Evolutionary conservation across 2,113 vertebrate species (phyloP).

Genomic region (Clarias batrachus): DNA sequence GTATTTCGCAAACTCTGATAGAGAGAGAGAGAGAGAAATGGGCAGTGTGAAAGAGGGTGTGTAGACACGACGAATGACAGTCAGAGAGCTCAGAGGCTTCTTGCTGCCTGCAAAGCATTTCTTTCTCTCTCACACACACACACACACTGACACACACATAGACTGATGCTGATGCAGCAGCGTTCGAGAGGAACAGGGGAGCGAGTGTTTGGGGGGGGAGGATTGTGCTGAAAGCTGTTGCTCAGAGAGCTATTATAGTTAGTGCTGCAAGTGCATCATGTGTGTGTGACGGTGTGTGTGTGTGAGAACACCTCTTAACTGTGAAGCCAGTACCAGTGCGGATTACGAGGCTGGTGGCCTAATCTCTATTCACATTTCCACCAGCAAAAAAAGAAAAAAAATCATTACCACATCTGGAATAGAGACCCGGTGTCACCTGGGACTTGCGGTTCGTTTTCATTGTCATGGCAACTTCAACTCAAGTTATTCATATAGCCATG

Average conservation of each 20-base stretch:
- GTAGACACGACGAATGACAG: slow-evolving; percentile 25
- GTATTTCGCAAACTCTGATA: background rate
- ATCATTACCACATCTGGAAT: background rate
- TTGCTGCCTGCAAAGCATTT: slow-evolving; percentile 26
- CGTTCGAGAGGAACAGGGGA: background rate
- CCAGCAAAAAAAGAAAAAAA: background rate
- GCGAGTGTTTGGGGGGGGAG: background rate
- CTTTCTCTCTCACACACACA: background rate
- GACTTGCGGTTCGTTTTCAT: background rate
- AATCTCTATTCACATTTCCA: background rate
- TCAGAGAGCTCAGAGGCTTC: slow-evolving; percentile 18
- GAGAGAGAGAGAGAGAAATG: background rate
- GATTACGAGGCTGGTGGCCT: background rate
- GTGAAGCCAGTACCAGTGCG: background rate
- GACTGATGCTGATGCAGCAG: slow-evolving; percentile 17
- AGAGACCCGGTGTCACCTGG: background rate
- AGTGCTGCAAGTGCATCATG: background rate
- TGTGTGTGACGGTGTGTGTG: slow-evolving; percentile 11
- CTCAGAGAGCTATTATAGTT: slow-evolving; percentile 4
- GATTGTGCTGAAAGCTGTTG: slow-evolving; percentile 37
- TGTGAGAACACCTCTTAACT: background rate
- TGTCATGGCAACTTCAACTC: background rate
- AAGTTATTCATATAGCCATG: background rate
- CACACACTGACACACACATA: slow-evolving; percentile 28
- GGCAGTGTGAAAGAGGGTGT: background rate